Evolutionary conservation across 2,888 invertebrate species (phyloP).

Genomic region (Ischnus inquisitorius): DNA sequence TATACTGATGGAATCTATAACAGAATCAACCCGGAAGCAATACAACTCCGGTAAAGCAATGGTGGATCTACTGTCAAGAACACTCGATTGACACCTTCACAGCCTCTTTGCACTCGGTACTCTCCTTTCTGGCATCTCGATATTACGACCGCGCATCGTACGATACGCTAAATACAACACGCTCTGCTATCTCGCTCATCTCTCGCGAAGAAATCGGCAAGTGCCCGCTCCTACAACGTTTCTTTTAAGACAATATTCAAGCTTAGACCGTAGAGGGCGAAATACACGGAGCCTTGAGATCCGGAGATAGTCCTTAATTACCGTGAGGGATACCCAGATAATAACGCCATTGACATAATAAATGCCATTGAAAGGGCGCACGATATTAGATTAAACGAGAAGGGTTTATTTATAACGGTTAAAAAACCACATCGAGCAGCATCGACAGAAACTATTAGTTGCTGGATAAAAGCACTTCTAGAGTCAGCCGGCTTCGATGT

Average conservation of each 20-base stretch:
- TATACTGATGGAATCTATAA: constrained; percentile 32
- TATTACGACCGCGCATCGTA: constrained; percentile 32
- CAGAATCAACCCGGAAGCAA: constrained; percentile 44
- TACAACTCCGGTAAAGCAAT: constrained; percentile 32
- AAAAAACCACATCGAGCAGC: constrained; percentile 56
- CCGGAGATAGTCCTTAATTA: constrained; percentile 20
- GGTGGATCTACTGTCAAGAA: constrained; percentile 65
- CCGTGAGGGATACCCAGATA: background rate
- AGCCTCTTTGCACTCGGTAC: constrained; percentile 19
- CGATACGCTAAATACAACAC: constrained; percentile 29
- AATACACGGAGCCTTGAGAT: constrained; percentile 53
- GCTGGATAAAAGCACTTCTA: constrained; percentile 70
- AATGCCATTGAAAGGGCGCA: constrained; percentile 19
- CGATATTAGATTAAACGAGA: background rate
- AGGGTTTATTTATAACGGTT: constrained; percentile 53
- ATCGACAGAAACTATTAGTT: constrained; percentile 67
- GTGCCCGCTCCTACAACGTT: constrained; percentile 36
- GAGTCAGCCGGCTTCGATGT: constrained; percentile 66
- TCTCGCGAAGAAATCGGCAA: constrained; percentile 32
- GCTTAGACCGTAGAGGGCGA: constrained; percentile 42
- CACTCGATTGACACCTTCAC: constrained; percentile 25
- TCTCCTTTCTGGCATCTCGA: constrained; percentile 6
- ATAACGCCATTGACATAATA: too few relatives aligned
- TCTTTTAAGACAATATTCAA: constrained; percentile 53
- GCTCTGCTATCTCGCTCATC: constrained; percentile 47